Evolutionary conservation across 2,113 vertebrate genomes (phyloP).

Genomic region (Antechinus flavipes): DNA sequence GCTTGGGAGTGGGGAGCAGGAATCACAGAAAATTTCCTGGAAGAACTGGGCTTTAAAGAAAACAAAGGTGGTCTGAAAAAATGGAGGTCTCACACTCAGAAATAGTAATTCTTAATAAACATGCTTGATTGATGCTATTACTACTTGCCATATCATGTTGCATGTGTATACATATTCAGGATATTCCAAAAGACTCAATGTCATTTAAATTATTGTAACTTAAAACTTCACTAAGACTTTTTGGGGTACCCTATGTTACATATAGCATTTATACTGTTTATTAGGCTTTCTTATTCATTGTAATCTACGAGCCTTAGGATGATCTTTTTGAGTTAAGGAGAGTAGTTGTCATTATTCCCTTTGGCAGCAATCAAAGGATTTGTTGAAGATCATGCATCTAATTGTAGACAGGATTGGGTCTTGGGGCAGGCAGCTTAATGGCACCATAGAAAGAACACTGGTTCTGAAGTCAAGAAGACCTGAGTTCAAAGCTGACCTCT

Average conservation of each 20-base stretch:
- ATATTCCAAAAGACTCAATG: neutral
- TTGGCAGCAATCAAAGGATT: neutral
- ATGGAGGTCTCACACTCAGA: neutral
- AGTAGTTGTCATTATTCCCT: neutral
- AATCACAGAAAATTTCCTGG: no score
- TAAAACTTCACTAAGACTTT: neutral
- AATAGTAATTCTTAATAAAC: neutral
- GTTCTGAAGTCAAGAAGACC: no score
- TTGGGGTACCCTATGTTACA: neutral
- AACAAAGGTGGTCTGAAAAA: neutral
- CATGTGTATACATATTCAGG: neutral
- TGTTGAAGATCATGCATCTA: neutral
- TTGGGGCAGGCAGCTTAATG: neutral
- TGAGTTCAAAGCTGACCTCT: no score
- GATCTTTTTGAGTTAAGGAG: neutral
- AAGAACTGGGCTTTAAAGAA: neutral
- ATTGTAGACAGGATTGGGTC: neutral
- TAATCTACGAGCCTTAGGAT: neutral
- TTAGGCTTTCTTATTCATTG: neutral
- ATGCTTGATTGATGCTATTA: neutral
- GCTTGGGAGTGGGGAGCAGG: neutral
- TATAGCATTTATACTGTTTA: neutral
- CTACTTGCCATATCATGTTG: neutral
- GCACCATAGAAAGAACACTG: no score
- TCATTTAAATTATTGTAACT: neutral